Evolutionary conservation across 1,140 invertebrate genomes (phyloP).

Genomic region (Drosophila pachea): DNA sequence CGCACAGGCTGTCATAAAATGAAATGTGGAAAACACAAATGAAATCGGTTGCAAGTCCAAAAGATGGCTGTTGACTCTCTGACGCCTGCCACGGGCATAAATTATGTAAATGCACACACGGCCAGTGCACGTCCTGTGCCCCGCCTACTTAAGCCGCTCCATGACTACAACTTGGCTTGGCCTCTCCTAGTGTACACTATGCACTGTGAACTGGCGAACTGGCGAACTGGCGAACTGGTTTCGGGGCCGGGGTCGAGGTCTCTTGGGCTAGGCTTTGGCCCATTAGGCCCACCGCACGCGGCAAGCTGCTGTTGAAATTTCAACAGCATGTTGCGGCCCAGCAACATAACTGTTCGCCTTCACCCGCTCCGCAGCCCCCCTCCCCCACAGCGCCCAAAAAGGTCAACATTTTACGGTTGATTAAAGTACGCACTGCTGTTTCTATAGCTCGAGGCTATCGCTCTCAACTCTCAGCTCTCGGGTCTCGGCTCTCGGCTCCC

Average conservation of each 20-base stretch:
- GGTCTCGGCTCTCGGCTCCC: no score
- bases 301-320: slow-evolving; percentile 45
- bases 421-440: slow-evolving; percentile 66
- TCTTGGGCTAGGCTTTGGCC: slow-evolving; percentile 23
- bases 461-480: no score
- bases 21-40: slow-evolving; percentile 61
- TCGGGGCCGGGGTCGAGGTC: slow-evolving; percentile 1
- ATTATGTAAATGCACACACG: slow-evolving; percentile 66
- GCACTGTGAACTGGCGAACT: slow-evolving; percentile 1
- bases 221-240: no score
- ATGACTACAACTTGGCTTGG: slow-evolving; percentile 22
- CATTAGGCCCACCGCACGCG: slow-evolving; percentile 68
- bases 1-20: slow-evolving; percentile 62
- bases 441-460: slow-evolving; percentile 8
- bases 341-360: slow-evolving; percentile 20
- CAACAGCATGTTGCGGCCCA: slow-evolving; percentile 69
- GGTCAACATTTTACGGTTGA: slow-evolving; percentile 77
- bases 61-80: slow-evolving; percentile 1
- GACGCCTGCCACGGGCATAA: slow-evolving; percentile 44
- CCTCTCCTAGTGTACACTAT: slow-evolving; percentile 42
- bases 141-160: slow-evolving; percentile 20
- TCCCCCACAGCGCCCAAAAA: slow-evolving; percentile 43
- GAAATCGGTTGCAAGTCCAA: slow-evolving; percentile 44
- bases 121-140: slow-evolving; percentile 1
- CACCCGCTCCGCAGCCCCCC: neutral